Evolutionary conservation across 2,113 vertebrate genomes (phyloP), one percentile per base, ranked within the genome.

Genomic region (Vulpes vulpes): DNA sequence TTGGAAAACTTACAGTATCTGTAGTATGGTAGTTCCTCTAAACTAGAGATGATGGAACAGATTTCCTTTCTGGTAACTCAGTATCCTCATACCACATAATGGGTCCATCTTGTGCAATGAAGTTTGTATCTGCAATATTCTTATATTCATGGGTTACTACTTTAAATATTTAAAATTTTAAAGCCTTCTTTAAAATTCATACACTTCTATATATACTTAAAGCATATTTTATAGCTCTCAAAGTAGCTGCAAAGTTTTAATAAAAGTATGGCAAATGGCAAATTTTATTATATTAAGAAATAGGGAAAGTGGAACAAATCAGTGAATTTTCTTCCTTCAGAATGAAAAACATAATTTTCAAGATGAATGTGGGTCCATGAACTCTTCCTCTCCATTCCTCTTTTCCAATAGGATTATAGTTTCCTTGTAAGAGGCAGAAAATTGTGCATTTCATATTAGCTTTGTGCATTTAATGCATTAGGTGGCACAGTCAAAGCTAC

Each of bases 221-320:
- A 64, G 25, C 8, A 25, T 59, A 23, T 60, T 78, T 27, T 80
- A 43, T 22, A 69, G 23, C 35, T 90, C 25, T 92, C 76, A 1
- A 55, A 79, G 32, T 80, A 60, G 16, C 59, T 83, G 38, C n/a
- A 92, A 65, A 89, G n/a, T 92, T 94, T 87, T 81, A 71, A 81
- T 64, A 19, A 64, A 95, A 60, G 5, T 60, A 5, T 71, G 16
- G 11, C 38, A 80, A 73, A 16, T 11, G 27, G 25, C 38, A 80
- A 55, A 12, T 27, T 83, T 85, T 55, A 60, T 60, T 82, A 25
- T 85, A 65, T 84, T 89, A 59, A 49, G 32, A 83, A 19, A 43
- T 19, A 5, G 7, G 19, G 7, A 64, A 94, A 81, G 15, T 76
- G 38, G 79, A 23, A 79, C 25, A 89, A 65, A 76, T 57, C 11